A percentile compares a stretch with the other conserved stretches of the same genome.
Evolutionary conservation across 2,113 vertebrate genomes (phyloP).

Genomic region (Candoia aspera): DNA sequence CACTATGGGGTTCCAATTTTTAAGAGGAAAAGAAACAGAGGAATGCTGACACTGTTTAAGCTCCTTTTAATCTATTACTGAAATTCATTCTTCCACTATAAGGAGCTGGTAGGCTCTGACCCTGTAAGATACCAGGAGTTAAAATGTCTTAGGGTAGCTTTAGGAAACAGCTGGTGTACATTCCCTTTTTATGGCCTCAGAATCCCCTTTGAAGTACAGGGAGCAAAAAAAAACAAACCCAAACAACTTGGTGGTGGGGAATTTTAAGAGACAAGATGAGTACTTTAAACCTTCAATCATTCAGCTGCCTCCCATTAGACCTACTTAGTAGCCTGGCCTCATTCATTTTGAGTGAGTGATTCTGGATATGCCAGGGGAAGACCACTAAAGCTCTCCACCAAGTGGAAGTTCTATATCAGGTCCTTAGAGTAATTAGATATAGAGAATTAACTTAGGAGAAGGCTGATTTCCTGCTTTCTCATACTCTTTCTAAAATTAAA

Average conservation of each 20-base stretch:
- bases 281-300: neutral
- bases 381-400: neutral
- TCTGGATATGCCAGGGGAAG: neutral
- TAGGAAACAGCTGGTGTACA: neutral
- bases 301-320: neutral
- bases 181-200: neutral
- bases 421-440: neutral
- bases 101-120: no score
- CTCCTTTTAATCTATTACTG: neutral
- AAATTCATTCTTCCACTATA: neutral
- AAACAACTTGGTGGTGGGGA: no score
- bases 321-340: neutral
- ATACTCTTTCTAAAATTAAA: neutral
- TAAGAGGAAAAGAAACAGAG: neutral
- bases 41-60: neutral
- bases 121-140: no score
- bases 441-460: neutral
- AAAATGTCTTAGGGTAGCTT: neutral
- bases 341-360: neutral
- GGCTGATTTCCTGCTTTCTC: neutral
- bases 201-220: neutral
- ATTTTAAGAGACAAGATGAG: neutral
- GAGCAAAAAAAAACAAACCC: neutral
- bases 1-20: neutral
- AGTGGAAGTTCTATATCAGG: neutral